Evolutionary conservation across 2,113 vertebrate genomes (phyloP).

Genomic region (Zosterops pallidus): DNA sequence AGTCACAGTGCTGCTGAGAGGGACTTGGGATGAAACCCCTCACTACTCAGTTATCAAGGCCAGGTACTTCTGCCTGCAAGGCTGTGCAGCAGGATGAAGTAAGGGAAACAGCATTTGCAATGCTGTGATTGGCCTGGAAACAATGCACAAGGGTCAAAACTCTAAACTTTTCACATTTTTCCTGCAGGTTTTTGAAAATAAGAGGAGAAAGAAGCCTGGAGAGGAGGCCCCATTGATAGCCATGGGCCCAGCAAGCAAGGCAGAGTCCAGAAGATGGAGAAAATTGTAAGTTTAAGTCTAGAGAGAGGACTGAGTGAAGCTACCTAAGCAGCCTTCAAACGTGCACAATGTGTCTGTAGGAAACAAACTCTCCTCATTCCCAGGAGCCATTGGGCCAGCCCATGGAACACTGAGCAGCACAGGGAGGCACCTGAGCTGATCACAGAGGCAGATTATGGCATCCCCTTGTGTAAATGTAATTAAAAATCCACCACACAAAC

Average conservation of each 20-base stretch:
- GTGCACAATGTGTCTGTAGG: background rate
- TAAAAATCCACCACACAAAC: background rate
- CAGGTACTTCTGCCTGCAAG: background rate
- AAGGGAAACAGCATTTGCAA: background rate
- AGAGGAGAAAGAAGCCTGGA: accelerated
- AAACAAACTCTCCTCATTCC: background rate
- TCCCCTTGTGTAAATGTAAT: background rate
- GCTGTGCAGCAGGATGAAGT: background rate
- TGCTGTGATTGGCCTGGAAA: background rate
- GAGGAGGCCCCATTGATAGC: background rate
- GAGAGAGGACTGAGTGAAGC: background rate
- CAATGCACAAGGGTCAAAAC: background rate
- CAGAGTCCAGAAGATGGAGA: background rate
- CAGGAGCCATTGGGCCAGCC: background rate
- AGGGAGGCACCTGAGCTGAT: background rate
- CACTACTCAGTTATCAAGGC: accelerated
- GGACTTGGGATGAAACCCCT: background rate
- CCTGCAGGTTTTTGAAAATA: background rate
- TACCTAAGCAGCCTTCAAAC: background rate
- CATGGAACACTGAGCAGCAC: accelerated
- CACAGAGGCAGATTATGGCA: background rate
- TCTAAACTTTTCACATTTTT: background rate
- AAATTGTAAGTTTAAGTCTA: background rate
- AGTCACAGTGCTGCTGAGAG: background rate
- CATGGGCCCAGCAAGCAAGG: background rate